Base-by-base conservation (phyloP, 2,888 invertebrate species). In the Nemotelus pantherinus region DNA sequence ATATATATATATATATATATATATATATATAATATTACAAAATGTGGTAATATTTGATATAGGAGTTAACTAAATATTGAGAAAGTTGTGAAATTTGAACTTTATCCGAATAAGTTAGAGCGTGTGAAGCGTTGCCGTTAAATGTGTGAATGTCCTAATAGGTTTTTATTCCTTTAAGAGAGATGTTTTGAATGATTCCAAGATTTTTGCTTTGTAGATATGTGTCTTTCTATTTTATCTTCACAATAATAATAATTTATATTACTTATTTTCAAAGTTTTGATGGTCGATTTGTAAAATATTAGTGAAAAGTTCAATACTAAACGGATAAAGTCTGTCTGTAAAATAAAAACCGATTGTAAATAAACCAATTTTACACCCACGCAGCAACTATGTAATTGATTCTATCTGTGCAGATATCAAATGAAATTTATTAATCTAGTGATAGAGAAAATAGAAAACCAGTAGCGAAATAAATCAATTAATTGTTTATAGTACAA, bases 401-500 rank as follows among this genome's bases (percentile, higher is more conserved):
- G 25, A 25, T 1, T 25, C 25, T 25, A 25, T 25, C 25, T 25
- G 1, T 25, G 25, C 0, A 25, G 0, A 25, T 25, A 58, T 45
- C 5, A 39, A 68, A 50, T 53, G 7, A 47, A 50, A 70, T 6
- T 53, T 55, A 43, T 70, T 6, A 70, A 55, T 9, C 1, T 68
- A 55, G 44, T 55, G 25, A 25, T 25, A 25, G 25, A 25, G 25
- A 25, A 25, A 25, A 25, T 25, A 25, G 55, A 55, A 71, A 71
- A 57, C 43, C 53, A 44, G 43, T 71, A 55, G 55, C 25, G 25
- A 71, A 57, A 55, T 55, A 71, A 43, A 57, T 55, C 60, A 71
- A 57, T 57, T 57, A 72, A 25, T 60, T 45, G 72, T 60, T 57
- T 39, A 72, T 72, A 72, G 72, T 72, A 72, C 72, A 72, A 72